Conservation (phyloP, 2,797 vertebrate species). For the Thaleichthys pacificus region DNA sequence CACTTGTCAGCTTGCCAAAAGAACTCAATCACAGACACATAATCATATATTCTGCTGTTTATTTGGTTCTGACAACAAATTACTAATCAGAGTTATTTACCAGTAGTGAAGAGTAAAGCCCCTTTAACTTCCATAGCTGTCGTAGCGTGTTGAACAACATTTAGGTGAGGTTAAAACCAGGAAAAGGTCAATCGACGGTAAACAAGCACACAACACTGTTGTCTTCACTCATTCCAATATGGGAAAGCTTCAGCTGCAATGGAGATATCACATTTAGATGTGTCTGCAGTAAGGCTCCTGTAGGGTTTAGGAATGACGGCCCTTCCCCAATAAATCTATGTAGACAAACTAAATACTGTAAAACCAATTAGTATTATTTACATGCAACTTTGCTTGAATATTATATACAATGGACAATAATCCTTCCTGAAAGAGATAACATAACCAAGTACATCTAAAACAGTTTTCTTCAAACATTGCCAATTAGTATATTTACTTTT, state of each 20-base stretch:
- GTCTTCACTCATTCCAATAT: constrained; percentile 35
- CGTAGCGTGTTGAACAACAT: constrained; percentile 44
- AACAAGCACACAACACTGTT: constrained; percentile 46
- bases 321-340: constrained; percentile 17
- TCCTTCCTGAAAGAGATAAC: constrained; percentile 29
- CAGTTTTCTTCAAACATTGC: constrained; percentile 27
- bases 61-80: constrained; percentile 68
- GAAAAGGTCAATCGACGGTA: constrained; percentile 44
- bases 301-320: constrained; percentile 21
- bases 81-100: constrained; percentile 51
- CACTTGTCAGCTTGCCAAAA: not conserved
- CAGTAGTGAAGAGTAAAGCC: constrained; percentile 44
- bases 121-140: constrained; percentile 41
- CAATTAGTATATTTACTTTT: constrained; percentile 22
- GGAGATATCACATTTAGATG: constrained; percentile 14
- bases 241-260: constrained; percentile 23
- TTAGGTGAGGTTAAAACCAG: constrained; percentile 41
- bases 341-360: constrained; percentile 39
- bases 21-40: constrained; percentile 3
- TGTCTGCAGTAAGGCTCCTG: constrained; percentile 13
- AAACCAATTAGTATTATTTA: constrained; percentile 50
- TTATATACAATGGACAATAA: constrained; percentile 30
- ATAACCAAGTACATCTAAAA: constrained; percentile 25
- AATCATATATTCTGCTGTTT: constrained; percentile 51
- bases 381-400: constrained; percentile 49